A percentile compares a stretch with the other conserved stretches of the same genome.
Conservation (phyloP, 2,113 vertebrate species). For the Anguilla rostrata region DNA sequence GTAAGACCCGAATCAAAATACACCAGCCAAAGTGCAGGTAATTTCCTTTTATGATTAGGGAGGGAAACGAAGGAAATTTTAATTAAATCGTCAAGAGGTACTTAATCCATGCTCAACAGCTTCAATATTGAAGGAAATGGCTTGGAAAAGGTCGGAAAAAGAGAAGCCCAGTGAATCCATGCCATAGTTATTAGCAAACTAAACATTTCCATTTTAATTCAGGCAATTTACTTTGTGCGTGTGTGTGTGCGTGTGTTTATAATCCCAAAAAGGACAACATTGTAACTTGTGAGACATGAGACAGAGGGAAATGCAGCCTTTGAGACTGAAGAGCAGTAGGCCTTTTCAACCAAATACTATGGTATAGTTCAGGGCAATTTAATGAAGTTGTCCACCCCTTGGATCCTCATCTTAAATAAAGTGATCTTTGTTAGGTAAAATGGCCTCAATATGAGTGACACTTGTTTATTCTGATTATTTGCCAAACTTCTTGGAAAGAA, state of each 20-base stretch:
- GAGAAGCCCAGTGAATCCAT: not conserved
- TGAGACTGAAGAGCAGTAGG: not conserved
- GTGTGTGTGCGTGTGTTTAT: too few species aligned
- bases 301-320: not conserved
- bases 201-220: not conserved
- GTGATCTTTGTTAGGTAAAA: not conserved
- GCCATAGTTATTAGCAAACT: not conserved
- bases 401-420: not conserved
- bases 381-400: not conserved
- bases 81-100: slow-evolving; percentile 10
- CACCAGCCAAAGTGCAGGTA: not conserved
- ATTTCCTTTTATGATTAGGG: not conserved
- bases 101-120: not conserved
- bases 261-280: too few species aligned
- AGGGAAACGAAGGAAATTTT: slow-evolving; percentile 3
- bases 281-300: not conserved
- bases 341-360: not conserved
- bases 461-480: not conserved
- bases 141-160: not conserved
- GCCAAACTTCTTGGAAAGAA: not conserved
- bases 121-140: not conserved
- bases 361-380: not conserved
- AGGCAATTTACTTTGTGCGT: too few species aligned
- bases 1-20: not conserved
- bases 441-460: not conserved